Percentiles rank a stretch among this genome's conserved stretches.
Evolutionary conservation across 2,888 invertebrate genomes (phyloP).

Genomic region (Lasioglossum zephyrum): DNA sequence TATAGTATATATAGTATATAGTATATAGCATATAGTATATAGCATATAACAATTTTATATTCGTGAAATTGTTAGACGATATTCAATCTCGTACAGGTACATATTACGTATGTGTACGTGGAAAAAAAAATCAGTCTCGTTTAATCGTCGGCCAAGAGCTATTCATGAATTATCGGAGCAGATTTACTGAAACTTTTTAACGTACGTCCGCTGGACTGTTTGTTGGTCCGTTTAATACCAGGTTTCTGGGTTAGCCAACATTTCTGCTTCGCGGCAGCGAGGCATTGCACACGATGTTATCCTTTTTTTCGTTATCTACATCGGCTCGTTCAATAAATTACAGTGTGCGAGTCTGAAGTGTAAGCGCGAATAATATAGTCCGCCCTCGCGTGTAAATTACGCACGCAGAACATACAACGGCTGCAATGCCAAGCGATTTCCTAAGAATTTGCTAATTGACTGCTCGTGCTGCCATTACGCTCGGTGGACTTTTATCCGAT

Average conservation of each 20-base stretch:
- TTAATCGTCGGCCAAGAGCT: background rate
- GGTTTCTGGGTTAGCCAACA: slow-evolving; percentile 52
- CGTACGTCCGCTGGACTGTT: slow-evolving; percentile 17
- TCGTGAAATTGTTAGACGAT: background rate
- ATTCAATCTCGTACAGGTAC: background rate
- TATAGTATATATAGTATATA: no score
- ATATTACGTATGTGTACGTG: background rate
- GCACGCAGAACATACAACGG: slow-evolving; percentile 69
- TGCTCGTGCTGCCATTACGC: slow-evolving; percentile 37
- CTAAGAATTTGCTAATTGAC: slow-evolving; percentile 60
- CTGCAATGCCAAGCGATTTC: slow-evolving; percentile 79
- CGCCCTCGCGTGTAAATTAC: slow-evolving; percentile 78
- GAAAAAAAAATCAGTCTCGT: background rate
- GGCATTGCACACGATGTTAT: slow-evolving; percentile 46
- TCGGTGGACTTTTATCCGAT: slow-evolving; percentile 35
- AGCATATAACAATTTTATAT: background rate
- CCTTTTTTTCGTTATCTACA: slow-evolving; percentile 49
- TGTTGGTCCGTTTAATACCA: slow-evolving; percentile 31
- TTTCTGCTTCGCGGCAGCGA: slow-evolving; percentile 17
- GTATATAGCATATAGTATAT: no score
- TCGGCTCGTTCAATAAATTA: slow-evolving; percentile 59
- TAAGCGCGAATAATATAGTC: slow-evolving; percentile 80
- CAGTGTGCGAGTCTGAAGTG: slow-evolving; percentile 54
- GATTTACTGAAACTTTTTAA: background rate
- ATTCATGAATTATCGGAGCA: background rate